Evolutionary conservation across 2,888 invertebrate genomes (phyloP).

Genomic region (Parthenolecanium corni): DNA sequence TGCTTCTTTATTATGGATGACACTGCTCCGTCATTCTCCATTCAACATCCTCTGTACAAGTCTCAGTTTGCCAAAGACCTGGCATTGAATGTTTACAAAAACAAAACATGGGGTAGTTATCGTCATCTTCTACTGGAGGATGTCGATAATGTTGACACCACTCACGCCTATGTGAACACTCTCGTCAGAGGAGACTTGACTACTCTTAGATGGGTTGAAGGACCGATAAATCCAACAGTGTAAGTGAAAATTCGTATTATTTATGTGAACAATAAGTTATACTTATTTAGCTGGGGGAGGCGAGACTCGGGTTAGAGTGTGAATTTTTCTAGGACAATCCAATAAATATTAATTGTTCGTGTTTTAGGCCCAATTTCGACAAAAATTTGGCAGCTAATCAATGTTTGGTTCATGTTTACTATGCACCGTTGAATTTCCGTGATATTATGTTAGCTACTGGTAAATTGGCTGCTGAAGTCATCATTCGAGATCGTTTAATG

Average conservation of each 20-base stretch:
- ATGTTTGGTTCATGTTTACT: slow-evolving; percentile 49
- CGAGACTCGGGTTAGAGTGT: neutral
- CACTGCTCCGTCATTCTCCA: slow-evolving; percentile 53
- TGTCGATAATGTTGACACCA: slow-evolving; percentile 40
- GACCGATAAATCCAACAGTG: slow-evolving; percentile 37
- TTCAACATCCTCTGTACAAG: slow-evolving; percentile 51
- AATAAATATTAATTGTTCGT: too few species aligned
- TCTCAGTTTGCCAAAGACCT: slow-evolving; percentile 59
- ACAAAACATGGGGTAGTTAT: slow-evolving; percentile 66
- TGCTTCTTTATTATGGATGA: slow-evolving; percentile 50
- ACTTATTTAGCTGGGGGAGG: too few species aligned
- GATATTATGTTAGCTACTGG: slow-evolving; percentile 92
- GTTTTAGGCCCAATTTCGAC: too few species aligned
- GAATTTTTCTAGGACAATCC: too few species aligned
- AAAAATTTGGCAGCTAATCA: neutral
- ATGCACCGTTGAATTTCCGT: slow-evolving; percentile 78
- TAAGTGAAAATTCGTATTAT: slow-evolving; percentile 3
- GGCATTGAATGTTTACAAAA: slow-evolving; percentile 61
- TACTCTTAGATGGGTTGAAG: slow-evolving; percentile 73
- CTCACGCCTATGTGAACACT: slow-evolving; percentile 67
- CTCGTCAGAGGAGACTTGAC: slow-evolving; percentile 73
- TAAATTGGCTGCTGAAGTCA: slow-evolving; percentile 69
- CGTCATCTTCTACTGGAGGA: slow-evolving; percentile 61
- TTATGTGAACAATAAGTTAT: too few species aligned
- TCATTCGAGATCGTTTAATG: slow-evolving; percentile 52